Base-by-base conservation (phyloP, 2,113 vertebrate species). In the Pelobates fuscus region DNA sequence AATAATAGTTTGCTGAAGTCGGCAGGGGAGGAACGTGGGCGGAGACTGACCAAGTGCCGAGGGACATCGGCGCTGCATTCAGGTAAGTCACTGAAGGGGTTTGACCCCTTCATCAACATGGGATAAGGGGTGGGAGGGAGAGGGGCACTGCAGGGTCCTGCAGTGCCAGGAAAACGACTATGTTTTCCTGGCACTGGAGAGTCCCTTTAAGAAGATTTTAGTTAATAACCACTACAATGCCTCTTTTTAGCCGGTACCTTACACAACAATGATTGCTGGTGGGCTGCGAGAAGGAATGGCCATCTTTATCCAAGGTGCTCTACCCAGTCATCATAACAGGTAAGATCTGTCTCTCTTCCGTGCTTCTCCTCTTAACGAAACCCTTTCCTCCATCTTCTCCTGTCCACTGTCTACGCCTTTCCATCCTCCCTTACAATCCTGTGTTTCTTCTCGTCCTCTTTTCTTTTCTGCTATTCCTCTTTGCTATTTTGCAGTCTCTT, bases 181-280 rank as follows among this genome's bases (percentile, higher is more conserved):
- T n/a, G n/a, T n/a, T n/a, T n/a, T n/a, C n/a, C n/a, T n/a, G n/a
- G n/a, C n/a, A n/a, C n/a, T n/a, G n/a, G n/a, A n/a, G n/a, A n/a
- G n/a, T n/a, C n/a, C n/a, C n/a, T n/a, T n/a, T n/a, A n/a, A n/a
- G 11, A 21, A 3, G 1, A 43, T 66, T 12, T 46, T 2, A 12
- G 12, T 46, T 12, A 46, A 6, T 64, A 43, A 46, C 41, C 63
- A 2, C 15, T 24, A 27, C 44, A 59, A 2, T 59, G 2, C 24
- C 37, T 20, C 1, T 70, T n/a, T 55, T 10, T 43, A 77, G 75
- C 66, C 75, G 8, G 20, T 77, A 27, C 75, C 75, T 14, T 77
- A 55, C 25, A 55, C 58, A 12, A 63, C 66, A 2, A 11, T 58
- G 4, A 70, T 77, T 4, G 66, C 66, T 27, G 75, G 75, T 2